phyloP scores from a whole-genome alignment of 2,888 invertebrate genomes.

The Archips xylosteana region DNA sequence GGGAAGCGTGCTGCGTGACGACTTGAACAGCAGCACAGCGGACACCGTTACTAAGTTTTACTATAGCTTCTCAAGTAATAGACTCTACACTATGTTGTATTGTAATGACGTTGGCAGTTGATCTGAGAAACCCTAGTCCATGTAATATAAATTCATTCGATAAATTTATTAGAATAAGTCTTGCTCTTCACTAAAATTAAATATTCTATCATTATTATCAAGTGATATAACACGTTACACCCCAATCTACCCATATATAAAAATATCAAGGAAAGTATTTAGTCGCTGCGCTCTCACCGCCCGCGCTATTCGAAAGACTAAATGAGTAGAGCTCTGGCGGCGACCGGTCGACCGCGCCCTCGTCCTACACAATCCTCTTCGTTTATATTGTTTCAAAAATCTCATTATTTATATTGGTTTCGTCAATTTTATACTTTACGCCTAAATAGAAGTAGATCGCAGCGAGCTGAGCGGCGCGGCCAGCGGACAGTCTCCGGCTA shows the following conservation, averaged over 20 bases:
- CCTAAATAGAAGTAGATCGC: constrained; percentile 18
- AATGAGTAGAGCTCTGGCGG: constrained; percentile 40
- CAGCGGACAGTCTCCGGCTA: neutral
- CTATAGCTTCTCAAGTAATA: constrained; percentile 33
- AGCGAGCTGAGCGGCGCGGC: constrained; percentile 5
- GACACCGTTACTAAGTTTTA: neutral
- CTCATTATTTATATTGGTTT: constrained; percentile 31
- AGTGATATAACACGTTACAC: constrained; percentile 52
- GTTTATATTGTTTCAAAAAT: constrained; percentile 34
- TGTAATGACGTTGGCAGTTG: constrained; percentile 53
- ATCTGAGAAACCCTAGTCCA: constrained; percentile 55
- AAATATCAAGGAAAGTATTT: constrained; percentile 57
- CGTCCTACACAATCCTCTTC: constrained; percentile 23
- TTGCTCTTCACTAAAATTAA: constrained; percentile 57
- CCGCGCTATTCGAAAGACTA: constrained; percentile 43
- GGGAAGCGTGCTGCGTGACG: neutral
- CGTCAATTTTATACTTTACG: neutral
- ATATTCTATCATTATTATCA: constrained; percentile 56
- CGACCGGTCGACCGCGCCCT: constrained; percentile 26
- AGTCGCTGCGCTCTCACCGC: constrained; percentile 43
- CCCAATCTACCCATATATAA: constrained; percentile 52
- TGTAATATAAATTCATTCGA: constrained; percentile 51
- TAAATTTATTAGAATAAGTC: constrained; percentile 59
- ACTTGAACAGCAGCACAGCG: neutral
- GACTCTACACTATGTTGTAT: constrained; percentile 44